Conservation (phyloP, 2,113 vertebrate genomes). For the Carassius carassius region DNA sequence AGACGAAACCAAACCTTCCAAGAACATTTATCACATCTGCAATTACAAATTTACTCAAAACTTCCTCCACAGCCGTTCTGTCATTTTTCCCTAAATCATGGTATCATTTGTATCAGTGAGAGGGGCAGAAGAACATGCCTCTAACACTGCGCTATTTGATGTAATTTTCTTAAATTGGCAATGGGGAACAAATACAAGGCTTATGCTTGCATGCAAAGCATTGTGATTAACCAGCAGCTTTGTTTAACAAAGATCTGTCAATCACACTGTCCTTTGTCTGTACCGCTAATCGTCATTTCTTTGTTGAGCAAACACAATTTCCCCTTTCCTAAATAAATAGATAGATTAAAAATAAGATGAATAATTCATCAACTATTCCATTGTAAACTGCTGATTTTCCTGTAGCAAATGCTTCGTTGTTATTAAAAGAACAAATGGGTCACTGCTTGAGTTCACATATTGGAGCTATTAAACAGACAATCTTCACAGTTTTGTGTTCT, state of each 20-base stretch:
- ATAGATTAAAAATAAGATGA: slow-evolving; percentile 59
- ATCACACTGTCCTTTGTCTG: slow-evolving; percentile 67
- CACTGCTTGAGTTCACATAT: background rate
- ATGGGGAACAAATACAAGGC: slow-evolving; percentile 62
- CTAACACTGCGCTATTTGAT: slow-evolving; percentile 60
- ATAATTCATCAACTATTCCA: slow-evolving; percentile 51
- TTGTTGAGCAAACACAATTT: slow-evolving; percentile 73
- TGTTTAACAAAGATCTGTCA: slow-evolving; percentile 71
- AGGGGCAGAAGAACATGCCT: slow-evolving; percentile 17
- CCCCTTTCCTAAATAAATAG: slow-evolving; percentile 52
- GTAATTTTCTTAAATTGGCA: slow-evolving; percentile 68
- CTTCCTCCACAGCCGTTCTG: background rate
- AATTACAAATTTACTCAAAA: background rate
- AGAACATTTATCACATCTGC: background rate
- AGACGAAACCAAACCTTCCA: background rate
- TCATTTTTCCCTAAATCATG: background rate
- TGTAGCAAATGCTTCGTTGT: background rate
- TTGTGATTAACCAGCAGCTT: slow-evolving; percentile 69
- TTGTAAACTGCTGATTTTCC: slow-evolving; percentile 9
- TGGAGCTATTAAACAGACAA: background rate
- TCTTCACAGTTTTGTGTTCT: background rate
- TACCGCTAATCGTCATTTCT: slow-evolving; percentile 67
- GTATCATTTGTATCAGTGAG: background rate
- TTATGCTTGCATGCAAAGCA: slow-evolving; percentile 59
- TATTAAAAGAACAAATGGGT: slow-evolving; percentile 29